A percentile compares a stretch with the other conserved stretches of the same genome.
Evolutionary conservation across 2,888 invertebrate species (phyloP).

Genomic region (Liopterus haemorrhoidalis): DNA sequence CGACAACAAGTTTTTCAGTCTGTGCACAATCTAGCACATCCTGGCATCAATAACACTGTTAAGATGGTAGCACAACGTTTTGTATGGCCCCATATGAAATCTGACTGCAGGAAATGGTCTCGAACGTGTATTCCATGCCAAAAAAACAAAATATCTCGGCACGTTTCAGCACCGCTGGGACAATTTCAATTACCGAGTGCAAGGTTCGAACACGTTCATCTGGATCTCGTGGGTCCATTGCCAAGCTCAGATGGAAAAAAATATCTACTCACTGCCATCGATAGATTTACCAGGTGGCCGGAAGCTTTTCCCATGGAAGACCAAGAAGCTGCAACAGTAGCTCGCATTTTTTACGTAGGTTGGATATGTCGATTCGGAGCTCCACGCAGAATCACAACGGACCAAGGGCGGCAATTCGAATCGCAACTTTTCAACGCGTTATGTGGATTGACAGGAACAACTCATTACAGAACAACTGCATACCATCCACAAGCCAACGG

Average conservation of each 20-base stretch:
- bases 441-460: slow-evolving; percentile 29
- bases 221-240: slow-evolving; percentile 34
- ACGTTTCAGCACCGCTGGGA: slow-evolving; percentile 31
- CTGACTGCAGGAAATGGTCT: slow-evolving; percentile 1
- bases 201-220: slow-evolving; percentile 34
- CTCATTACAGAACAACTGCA: slow-evolving; percentile 33
- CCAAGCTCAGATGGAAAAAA: slow-evolving; percentile 25
- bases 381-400: slow-evolving; percentile 38
- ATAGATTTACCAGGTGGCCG: slow-evolving; percentile 34
- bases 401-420: slow-evolving; percentile 39
- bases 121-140: background rate
- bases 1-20: slow-evolving; percentile 21
- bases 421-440: slow-evolving; percentile 32
- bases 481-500: slow-evolving; percentile 42
- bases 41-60: slow-evolving; percentile 30
- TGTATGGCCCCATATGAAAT: slow-evolving; percentile 35
- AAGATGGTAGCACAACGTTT: slow-evolving; percentile 37
- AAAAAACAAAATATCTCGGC: slow-evolving; percentile 12
- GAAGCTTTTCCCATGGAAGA: slow-evolving; percentile 35
- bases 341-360: slow-evolving; percentile 35
- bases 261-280: slow-evolving; percentile 29
- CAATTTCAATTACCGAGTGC: slow-evolving; percentile 29
- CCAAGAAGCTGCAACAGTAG: slow-evolving; percentile 33
- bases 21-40: slow-evolving; percentile 34
- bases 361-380: slow-evolving; percentile 45